Conservation (phyloP, 2,797 vertebrate species). For the Onychomys arenicola region DNA sequence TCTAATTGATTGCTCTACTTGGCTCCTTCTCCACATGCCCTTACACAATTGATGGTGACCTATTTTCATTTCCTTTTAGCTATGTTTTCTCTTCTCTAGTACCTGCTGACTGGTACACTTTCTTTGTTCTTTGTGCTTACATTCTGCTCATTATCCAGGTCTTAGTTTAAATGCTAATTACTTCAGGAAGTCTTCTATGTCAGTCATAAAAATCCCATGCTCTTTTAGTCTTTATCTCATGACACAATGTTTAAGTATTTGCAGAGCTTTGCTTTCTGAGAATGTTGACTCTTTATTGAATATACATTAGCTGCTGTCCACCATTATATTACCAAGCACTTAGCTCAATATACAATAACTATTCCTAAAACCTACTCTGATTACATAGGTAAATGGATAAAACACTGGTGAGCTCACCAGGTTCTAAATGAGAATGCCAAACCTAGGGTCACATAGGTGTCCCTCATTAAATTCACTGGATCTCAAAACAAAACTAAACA, state of each 20-base stretch:
- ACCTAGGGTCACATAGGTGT: not conserved
- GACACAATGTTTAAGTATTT: not conserved
- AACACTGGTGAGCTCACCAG: not conserved
- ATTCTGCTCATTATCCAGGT: conserved; percentile 21
- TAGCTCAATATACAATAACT: not conserved
- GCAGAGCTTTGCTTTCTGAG: not conserved
- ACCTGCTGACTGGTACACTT: not conserved
- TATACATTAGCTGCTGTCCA: not conserved
- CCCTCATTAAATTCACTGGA: not conserved
- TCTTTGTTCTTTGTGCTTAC: not conserved
- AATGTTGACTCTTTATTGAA: not conserved
- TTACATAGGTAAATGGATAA: not conserved
- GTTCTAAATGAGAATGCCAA: not conserved
- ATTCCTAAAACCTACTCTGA: not conserved
- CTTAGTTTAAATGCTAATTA: conserved; percentile 9
- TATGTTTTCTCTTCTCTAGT: not conserved
- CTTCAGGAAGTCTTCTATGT: conserved; percentile 25
- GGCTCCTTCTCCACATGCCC: not conserved
- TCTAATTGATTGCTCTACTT: not conserved
- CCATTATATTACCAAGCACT: not conserved
- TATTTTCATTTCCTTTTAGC: conserved; percentile 18
- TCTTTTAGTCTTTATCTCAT: not conserved
- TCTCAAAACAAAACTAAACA: not conserved
- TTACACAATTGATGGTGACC: not conserved
- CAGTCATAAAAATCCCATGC: not conserved